These are phyloP conservation scores for Kryptolebias ocellatus DNA, from an alignment of 2,797 vertebrate genomes.

Conservation along the genomic window DNA sequence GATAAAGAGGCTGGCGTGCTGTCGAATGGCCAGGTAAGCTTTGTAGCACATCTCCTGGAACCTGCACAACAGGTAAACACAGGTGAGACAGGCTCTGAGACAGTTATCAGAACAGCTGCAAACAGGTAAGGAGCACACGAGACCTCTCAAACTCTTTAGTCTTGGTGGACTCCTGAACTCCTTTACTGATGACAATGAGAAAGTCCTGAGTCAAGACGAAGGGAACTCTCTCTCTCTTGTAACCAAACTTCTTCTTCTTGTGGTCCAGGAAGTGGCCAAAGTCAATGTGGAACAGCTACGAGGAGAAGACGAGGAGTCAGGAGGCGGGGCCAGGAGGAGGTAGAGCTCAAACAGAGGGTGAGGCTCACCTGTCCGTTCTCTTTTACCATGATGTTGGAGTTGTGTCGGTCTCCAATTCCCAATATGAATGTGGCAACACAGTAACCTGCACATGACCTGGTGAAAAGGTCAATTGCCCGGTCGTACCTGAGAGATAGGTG, in stretches of 20 bases:
- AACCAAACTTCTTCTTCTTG: constrained; percentile 87
- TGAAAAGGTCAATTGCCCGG: constrained; percentile 83
- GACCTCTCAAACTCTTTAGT: constrained; percentile 86
- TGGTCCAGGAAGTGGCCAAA: constrained; percentile 86
- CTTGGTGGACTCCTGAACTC: constrained; percentile 82
- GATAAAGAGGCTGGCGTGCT: constrained; percentile 83
- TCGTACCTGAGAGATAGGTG: constrained; percentile 73
- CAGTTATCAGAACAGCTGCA: background rate
- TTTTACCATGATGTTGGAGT: constrained; percentile 87
- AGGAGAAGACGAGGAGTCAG: background rate
- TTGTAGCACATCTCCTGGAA: constrained; percentile 88
- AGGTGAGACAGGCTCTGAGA: constrained; percentile 1
- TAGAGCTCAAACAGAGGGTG: background rate
- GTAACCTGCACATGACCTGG: constrained; percentile 82
- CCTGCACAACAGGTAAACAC: constrained; percentile 54
- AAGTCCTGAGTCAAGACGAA: constrained; percentile 86
- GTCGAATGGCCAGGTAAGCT: constrained; percentile 83
- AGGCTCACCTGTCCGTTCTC: constrained; percentile 83
- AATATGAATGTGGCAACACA: constrained; percentile 85
- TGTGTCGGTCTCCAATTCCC: constrained; percentile 84
- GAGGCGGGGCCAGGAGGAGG: background rate
- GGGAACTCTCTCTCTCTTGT: constrained; percentile 83
- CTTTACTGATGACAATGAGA: constrained; percentile 85
- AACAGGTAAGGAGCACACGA: background rate
- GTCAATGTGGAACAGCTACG: constrained; percentile 85